Evolutionary conservation across 2,888 invertebrate species (phyloP).

Genomic region (Scaptomyza cyrtandrae): DNA sequence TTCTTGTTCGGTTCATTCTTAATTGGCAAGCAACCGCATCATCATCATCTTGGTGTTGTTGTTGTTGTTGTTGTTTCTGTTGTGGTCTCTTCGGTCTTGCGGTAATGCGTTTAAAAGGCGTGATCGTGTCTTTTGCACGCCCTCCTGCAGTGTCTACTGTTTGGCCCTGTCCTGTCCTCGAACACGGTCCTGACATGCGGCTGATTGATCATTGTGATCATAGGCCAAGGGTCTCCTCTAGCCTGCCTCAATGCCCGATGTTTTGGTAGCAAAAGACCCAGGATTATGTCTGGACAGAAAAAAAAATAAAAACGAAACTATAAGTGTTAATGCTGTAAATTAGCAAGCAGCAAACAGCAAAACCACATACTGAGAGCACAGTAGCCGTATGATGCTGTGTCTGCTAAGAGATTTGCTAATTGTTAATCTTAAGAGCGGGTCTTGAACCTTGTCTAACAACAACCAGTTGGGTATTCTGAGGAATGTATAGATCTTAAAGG

Average conservation of each 20-base stretch:
- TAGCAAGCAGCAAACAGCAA: slow-evolving; percentile 28
- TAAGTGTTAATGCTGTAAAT: slow-evolving; percentile 65
- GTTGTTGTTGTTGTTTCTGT: slow-evolving; percentile 37
- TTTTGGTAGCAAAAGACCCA: slow-evolving; percentile 70
- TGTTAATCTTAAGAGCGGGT: slow-evolving; percentile 42
- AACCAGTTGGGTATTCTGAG: not conserved
- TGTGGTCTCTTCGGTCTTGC: slow-evolving; percentile 30
- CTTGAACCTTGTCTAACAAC: not conserved
- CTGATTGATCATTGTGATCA: slow-evolving; percentile 74
- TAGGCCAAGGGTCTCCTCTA: slow-evolving; percentile 42
- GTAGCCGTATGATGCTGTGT: slow-evolving; percentile 36
- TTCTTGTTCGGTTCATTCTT: slow-evolving; percentile 47
- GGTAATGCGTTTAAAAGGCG: slow-evolving; percentile 76
- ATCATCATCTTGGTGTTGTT: not conserved
- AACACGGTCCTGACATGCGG: slow-evolving; percentile 51
- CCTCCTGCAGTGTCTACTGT: slow-evolving; percentile 66
- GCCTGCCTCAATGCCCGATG: slow-evolving; percentile 21
- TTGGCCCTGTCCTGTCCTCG: slow-evolving; percentile 21
- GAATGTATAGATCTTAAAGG: not conserved
- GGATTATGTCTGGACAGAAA: slow-evolving; percentile 53
- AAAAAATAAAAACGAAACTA: slow-evolving; percentile 20
- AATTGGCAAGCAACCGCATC: slow-evolving; percentile 43
- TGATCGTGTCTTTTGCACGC: slow-evolving; percentile 79
- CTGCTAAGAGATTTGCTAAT: slow-evolving; percentile 59
- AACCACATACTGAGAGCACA: slow-evolving; percentile 64